Conservation (phyloP, 2,797 vertebrate species). For the Channallabes apus region DNA sequence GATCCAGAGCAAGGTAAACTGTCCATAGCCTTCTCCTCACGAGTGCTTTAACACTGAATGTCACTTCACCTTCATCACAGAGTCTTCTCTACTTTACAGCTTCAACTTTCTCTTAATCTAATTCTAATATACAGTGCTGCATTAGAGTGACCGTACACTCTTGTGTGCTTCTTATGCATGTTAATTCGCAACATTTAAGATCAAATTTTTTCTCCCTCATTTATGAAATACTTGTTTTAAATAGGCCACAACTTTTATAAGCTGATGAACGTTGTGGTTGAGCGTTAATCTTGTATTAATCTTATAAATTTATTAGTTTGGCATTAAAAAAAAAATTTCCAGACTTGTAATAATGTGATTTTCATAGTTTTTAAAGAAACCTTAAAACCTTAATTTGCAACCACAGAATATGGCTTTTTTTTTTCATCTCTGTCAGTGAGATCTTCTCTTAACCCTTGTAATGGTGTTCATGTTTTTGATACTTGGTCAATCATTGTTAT, state of each 20-base stretch:
- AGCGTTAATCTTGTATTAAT: too few species aligned
- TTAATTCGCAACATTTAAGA: not conserved
- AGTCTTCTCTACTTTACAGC: not conserved
- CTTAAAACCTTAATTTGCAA: not conserved
- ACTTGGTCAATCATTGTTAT: too few species aligned
- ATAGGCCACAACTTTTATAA: not conserved
- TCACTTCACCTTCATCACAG: not conserved
- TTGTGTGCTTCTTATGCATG: too few species aligned
- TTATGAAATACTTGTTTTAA: not conserved
- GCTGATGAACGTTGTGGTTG: too few species aligned
- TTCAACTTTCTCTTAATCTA: slow-evolving; percentile 3
- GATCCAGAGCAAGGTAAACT: slow-evolving; percentile 73
- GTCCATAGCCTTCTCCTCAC: not conserved
- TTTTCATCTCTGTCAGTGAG: not conserved
- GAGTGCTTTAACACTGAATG: not conserved
- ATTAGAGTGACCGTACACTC: not conserved
- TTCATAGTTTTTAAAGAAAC: not conserved
- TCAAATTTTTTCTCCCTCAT: too few species aligned
- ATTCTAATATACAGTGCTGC: not conserved
- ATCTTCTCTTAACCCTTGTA: too few species aligned
- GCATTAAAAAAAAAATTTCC: not conserved
- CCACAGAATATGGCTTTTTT: not conserved
- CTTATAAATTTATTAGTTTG: not conserved
- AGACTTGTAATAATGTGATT: not conserved
- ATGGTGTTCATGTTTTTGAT: too few species aligned